Conservation (phyloP, 2,797 vertebrate genomes). For the Amblyraja radiata region DNA sequence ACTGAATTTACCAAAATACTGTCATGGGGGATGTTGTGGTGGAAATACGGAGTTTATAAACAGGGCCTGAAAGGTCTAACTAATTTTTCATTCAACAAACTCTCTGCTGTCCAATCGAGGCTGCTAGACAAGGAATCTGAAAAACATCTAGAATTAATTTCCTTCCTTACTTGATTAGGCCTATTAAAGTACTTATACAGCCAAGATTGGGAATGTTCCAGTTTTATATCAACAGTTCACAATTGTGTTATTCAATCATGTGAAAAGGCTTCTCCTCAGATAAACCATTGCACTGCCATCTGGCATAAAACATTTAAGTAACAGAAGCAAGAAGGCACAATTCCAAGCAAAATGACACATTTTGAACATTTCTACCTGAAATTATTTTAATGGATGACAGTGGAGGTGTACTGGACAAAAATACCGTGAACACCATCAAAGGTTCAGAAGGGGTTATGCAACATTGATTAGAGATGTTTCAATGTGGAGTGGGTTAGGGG, state of each 20-base stretch:
- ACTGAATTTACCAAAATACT: background rate
- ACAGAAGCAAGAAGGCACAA: background rate
- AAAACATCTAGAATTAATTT: background rate
- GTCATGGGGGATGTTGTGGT: background rate
- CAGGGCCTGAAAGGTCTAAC: background rate
- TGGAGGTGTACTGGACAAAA: too few species aligned
- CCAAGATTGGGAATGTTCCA: background rate
- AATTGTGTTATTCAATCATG: background rate
- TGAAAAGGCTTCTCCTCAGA: background rate
- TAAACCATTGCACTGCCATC: background rate
- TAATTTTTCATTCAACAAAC: background rate
- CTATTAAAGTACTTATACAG: constrained; percentile 4
- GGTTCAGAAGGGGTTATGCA: too few species aligned
- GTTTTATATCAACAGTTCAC: background rate
- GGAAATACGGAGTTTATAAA: background rate
- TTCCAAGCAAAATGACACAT: background rate
- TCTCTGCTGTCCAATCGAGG: background rate
- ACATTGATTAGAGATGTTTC: too few species aligned
- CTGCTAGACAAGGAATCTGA: background rate
- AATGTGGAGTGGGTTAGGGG: too few species aligned
- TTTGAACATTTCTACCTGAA: background rate
- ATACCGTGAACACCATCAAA: background rate
- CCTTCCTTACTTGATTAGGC: background rate
- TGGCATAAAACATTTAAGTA: background rate
- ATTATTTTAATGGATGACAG: too few species aligned